Evolutionary conservation across 2,113 vertebrate genomes (phyloP).

Genomic region (Sturnus vulgaris): DNA sequence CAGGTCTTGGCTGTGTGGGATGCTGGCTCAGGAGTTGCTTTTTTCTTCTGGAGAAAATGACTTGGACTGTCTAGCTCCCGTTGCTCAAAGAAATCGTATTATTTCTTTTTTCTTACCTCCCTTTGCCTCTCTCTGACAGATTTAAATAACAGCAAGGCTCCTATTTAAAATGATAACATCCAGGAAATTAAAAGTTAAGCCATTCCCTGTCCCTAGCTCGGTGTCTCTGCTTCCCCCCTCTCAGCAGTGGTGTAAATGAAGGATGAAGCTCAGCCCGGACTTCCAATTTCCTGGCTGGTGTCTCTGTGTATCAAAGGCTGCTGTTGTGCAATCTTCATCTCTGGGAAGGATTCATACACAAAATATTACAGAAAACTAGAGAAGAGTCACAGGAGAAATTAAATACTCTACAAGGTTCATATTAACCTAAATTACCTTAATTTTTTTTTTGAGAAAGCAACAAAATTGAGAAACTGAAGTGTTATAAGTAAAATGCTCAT

Average conservation of each 20-base stretch:
- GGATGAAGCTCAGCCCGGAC: neutral
- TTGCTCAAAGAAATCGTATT: neutral
- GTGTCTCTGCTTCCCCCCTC: neutral
- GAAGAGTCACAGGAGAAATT: neutral
- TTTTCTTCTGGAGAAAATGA: neutral
- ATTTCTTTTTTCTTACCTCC: neutral
- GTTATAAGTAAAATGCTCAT: neutral
- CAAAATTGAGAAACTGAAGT: neutral
- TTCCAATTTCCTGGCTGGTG: conserved; percentile 41
- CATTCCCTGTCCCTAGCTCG: neutral
- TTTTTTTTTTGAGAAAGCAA: neutral
- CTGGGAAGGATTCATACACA: neutral
- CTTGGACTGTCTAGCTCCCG: neutral
- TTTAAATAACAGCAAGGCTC: conserved; percentile 44
- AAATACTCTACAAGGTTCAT: neutral
- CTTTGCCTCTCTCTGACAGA: neutral
- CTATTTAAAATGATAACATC: conserved; percentile 31
- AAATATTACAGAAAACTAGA: neutral
- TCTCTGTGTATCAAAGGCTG: neutral
- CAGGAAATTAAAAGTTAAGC: conserved; percentile 65
- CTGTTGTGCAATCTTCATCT: neutral
- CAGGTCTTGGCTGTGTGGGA: neutral
- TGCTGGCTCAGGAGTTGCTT: neutral
- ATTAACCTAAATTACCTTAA: neutral
- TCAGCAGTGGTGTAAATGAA: neutral